Base-by-base conservation (phyloP, 2,113 vertebrate species). In the Poecilia latipinna region DNA sequence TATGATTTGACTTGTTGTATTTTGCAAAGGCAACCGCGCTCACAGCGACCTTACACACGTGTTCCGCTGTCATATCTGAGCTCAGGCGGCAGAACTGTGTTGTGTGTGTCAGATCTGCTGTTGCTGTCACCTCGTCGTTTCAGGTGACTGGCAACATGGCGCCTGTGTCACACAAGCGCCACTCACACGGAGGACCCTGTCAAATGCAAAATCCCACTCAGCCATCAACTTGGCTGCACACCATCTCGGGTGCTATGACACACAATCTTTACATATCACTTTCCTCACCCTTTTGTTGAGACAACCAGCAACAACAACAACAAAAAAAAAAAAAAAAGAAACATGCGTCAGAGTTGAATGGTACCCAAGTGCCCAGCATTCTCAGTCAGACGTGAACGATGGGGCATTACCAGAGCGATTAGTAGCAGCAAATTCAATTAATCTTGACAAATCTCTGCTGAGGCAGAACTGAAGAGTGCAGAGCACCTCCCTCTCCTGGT, bases 371-470 rank as follows among this genome's bases (percentile, higher is more conserved):
- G 68, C 80, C 90, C 84, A 54, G 76, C 69, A 57, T 81, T 87
- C 72, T 79, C 87, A 86, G 84, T 77, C 85, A 90, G 84, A 88
- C 81, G 75, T 92, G 88, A 94, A 93, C 80, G 87, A 92, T 83
- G 90, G 90, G 87, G 91, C 87, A 93, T 92, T 91, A 93, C 90
- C 82, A 84, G 78, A 89, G 88, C 89, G 90, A 94, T 94, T 93
- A 93, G 92, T 82, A 85, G 82, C 88, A 68, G 88, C 89, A 93
- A 94, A 94, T 95, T 95, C 92, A 95, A 94, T 95, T 95, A 94
- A 95, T 95, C 92, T 94, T 90, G 79, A 94, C 93, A 94, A 93
- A 93, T 94, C 94, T 94, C 93, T 84, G 88, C 92, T 90, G 94
- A 93, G 93, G 92, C 92, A 91, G 90, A 92, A 91, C 87, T 87